phyloP scores from a whole-genome alignment of 1,140 invertebrate genomes.

The Ganaspis sp. region DNA sequence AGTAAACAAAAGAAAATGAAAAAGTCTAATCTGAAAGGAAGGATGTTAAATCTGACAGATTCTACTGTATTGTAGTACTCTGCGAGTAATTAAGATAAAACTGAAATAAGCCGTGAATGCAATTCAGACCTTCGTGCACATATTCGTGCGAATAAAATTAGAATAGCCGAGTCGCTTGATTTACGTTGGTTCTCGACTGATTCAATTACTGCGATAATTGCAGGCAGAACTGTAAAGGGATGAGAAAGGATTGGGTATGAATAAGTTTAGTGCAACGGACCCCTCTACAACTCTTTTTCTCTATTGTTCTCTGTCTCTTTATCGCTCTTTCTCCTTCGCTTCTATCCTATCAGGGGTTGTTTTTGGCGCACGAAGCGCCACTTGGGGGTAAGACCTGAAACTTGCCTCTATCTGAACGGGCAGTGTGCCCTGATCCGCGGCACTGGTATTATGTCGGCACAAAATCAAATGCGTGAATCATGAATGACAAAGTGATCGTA shows the following conservation, averaged over 20 bases:
- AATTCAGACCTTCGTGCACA: not conserved
- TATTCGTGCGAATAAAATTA: conserved; percentile 27
- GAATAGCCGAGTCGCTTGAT: conserved; percentile 17
- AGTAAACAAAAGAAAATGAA: too few species aligned
- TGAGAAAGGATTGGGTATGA: not conserved
- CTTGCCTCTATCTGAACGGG: conserved; percentile 50
- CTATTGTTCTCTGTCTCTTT: not conserved
- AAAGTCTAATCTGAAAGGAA: too few species aligned
- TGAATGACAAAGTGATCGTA: conserved; percentile 64
- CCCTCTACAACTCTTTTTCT: not conserved
- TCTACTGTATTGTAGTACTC: too few species aligned
- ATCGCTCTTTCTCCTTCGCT: conserved; percentile 33
- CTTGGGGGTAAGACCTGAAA: conserved; percentile 48
- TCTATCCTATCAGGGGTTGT: conserved; percentile 59
- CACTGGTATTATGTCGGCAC: conserved; percentile 59
- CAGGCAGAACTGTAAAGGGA: not conserved
- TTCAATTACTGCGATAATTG: conserved; percentile 28
- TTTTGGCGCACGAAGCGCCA: conserved; percentile 65
- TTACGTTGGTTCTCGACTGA: conserved; percentile 6
- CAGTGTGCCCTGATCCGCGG: conserved; percentile 69
- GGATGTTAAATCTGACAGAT: too few species aligned
- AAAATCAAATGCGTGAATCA: conserved; percentile 56
- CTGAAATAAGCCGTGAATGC: conserved; percentile 13
- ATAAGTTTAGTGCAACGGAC: conserved; percentile 8
- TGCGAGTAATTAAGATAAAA: conserved; percentile 15